Evolutionary conservation across 2,888 invertebrate species (phyloP), one percentile per base, ranked within the genome.

Genomic region (Folsomia manolachei): DNA sequence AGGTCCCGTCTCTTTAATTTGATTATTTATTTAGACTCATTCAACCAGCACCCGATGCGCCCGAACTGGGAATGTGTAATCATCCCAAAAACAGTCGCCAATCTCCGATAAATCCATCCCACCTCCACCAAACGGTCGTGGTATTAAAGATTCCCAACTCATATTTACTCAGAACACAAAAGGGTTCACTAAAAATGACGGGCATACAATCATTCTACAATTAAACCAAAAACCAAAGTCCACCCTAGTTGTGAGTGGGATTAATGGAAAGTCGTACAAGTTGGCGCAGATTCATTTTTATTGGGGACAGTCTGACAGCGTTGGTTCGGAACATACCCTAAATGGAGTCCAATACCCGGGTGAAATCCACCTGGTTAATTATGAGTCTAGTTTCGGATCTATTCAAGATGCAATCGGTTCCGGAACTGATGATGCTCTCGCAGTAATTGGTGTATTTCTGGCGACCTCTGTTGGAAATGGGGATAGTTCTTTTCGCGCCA

Each of bases 261-360:
- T 76, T 77, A 1, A 78, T 75, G 14, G 72, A 69, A 84, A 86
- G 27, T 82, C 83, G 1, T 92, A 89, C 82, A 82, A 87, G 1
- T 85, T 93, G 67, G 89, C 90, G 71, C 91, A 93, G 83, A 84
- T 93, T 66, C 93, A 93, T 82, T 91, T 93, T 83, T 93, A 94
- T 82, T 93, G 93, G 92, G 85, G 84, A 1, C 80, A 81, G 61
- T 79, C 82, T 27, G 81, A 82, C 56, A 80, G 81, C 60, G 80
- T 81, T 9, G 88, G 89, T 65, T 91, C 93, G 0, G 94, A 94
- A 82, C 94, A 94, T 82, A 89, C 89, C 0, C 84, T 94, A 19
- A 88, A 92, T 75, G 88, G 88, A 11, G 85, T 86, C 78, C 24
- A 91, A 75, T 91, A 88, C 80, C 90, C 88, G 0, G 90, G 90